Conservation (phyloP, 2,888 invertebrate genomes). For the Noctua janthe region DNA sequence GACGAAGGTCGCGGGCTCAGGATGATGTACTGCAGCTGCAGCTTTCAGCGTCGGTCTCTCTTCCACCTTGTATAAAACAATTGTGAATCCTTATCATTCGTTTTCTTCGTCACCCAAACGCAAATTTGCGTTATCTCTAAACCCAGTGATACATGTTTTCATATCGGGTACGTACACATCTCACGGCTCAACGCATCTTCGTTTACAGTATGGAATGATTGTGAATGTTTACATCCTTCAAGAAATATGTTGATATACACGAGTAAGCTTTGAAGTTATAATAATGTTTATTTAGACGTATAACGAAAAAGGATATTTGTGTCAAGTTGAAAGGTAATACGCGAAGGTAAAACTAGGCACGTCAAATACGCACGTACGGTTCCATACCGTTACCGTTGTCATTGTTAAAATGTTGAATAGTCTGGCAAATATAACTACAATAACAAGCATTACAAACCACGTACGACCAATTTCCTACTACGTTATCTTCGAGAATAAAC, state of each 20-base stretch:
- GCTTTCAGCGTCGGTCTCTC: too few relatives aligned
- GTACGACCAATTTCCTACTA: too few relatives aligned
- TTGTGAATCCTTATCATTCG: not conserved
- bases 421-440: not conserved
- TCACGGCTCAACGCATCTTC: constrained; percentile 1
- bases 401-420: not conserved
- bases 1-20: too few relatives aligned
- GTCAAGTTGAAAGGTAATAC: not conserved
- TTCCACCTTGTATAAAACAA: too few relatives aligned
- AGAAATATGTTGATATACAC: constrained; percentile 26
- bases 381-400: not conserved
- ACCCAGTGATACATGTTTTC: not conserved
- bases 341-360: not conserved
- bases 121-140: not conserved
- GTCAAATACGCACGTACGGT: not conserved
- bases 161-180: constrained; percentile 8
- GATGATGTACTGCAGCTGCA: too few relatives aligned
- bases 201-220: constrained; percentile 10
- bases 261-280: constrained; percentile 16
- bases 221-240: constrained; percentile 26
- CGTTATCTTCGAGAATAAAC: too few relatives aligned
- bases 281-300: constrained; percentile 31
- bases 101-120: not conserved
- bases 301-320: not conserved
- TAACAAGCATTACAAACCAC: too few relatives aligned